Conservation (phyloP, 2,888 invertebrate genomes). For the Caenorhabditis afra region DNA sequence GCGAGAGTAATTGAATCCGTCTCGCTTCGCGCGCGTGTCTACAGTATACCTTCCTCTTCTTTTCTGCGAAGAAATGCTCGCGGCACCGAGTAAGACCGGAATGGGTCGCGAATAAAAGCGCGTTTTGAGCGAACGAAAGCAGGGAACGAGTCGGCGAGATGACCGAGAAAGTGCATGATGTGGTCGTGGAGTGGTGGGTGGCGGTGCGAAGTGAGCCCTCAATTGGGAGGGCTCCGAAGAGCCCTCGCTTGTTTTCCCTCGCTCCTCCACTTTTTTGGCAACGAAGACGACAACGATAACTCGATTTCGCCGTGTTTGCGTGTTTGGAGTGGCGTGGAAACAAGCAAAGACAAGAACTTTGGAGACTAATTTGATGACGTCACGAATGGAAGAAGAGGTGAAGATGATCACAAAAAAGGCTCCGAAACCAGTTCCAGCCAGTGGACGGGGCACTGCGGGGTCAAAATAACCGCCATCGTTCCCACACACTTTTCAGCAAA, state of each 20-base stretch:
- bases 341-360: slow-evolving; percentile 50
- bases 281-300: slow-evolving; percentile 40
- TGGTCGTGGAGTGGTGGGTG: slow-evolving; percentile 22
- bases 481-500: no score
- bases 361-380: slow-evolving; percentile 55
- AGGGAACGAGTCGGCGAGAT: slow-evolving; percentile 30
- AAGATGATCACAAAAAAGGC: slow-evolving; percentile 13
- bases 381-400: slow-evolving; percentile 13
- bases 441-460: background rate
- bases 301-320: slow-evolving; percentile 55
- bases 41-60: slow-evolving; percentile 41
- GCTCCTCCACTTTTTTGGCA: slow-evolving; percentile 29
- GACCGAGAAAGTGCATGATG: slow-evolving; percentile 51
- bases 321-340: slow-evolving; percentile 54
- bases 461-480: background rate
- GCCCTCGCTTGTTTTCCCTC: slow-evolving; percentile 12
- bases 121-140: slow-evolving; percentile 41
- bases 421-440: slow-evolving; percentile 32
- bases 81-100: slow-evolving; percentile 19
- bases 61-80: slow-evolving; percentile 14
- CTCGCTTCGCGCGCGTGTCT: slow-evolving; percentile 17
- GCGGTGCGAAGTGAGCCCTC: slow-evolving; percentile 28
- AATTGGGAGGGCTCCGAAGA: slow-evolving; percentile 11
- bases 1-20: slow-evolving; percentile 20
- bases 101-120: slow-evolving; percentile 16